Percentiles rank a stretch among this genome's conserved stretches.
These are phyloP conservation scores for Scleropages formosus DNA, from an alignment of 2,797 vertebrate genomes.

Conservation along the genomic window DNA sequence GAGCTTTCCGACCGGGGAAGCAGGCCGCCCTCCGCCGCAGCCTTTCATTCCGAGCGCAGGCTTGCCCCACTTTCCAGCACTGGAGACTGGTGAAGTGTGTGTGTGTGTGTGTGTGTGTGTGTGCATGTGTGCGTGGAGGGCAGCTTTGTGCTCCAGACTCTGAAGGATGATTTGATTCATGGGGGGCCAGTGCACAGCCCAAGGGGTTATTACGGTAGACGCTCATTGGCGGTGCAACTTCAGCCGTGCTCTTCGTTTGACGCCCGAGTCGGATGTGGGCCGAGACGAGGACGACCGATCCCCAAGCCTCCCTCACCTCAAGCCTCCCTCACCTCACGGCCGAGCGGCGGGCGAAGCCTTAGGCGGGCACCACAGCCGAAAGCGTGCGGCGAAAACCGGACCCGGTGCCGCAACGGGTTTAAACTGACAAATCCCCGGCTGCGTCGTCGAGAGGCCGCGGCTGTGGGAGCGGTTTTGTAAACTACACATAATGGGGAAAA, in stretches of 20 bases:
- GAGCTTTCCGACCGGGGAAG: constrained; percentile 11
- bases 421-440: neutral
- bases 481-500: constrained; percentile 3
- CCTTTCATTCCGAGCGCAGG: neutral
- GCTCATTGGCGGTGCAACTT: neutral
- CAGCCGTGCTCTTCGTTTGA: neutral
- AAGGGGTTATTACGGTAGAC: neutral
- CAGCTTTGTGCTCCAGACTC: neutral
- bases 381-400: neutral
- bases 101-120: neutral
- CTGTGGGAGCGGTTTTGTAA: neutral
- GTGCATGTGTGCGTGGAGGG: neutral
- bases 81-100: constrained; percentile 24
- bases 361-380: neutral
- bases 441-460: neutral
- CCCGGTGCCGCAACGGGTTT: neutral
- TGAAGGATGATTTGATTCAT: neutral
- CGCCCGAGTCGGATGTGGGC: neutral
- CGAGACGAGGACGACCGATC: neutral
- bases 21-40: constrained; percentile 8
- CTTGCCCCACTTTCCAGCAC: constrained; percentile 19
- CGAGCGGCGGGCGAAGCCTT: neutral
- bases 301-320: neutral
- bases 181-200: neutral
- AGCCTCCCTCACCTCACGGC: neutral